Evolutionary conservation across 2,888 invertebrate genomes (phyloP), one percentile per base, ranked within the genome.

Genomic region (Blastobasis adustella): DNA sequence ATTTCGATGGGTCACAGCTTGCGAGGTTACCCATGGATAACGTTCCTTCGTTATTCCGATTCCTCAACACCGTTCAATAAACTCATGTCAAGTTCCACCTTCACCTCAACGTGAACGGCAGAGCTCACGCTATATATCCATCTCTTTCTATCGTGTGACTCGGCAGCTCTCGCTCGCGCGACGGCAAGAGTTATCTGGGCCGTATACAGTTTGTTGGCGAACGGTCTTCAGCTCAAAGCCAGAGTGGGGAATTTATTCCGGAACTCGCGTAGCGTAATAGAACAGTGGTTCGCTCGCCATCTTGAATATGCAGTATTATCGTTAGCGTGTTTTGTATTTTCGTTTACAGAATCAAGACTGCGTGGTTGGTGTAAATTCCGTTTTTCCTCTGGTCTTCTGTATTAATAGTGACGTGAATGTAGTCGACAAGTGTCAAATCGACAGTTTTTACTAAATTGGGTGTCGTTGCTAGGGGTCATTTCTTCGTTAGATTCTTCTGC

Each of bases 191-290:
- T 54, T 41, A 51, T 52, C 54, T 47, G 59, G 58, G 72, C 60
- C 67, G 68, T 62, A 64, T 69, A 23, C 23, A 59, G 56, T 46
- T 53, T 52, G 58, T 60, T 59, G 61, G 54, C 57, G 58, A 59
- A 57, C 62, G 60, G 57, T 61, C 65, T 61, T 62, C 71, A 71
- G 67, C 69, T 68, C 65, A 61, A 58, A 60, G 60, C 65, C 57
- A 58, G 23, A 66, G 71, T 72, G 68, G 68, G 72, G 74, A 76
- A 77, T 76, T 76, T 78, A 79, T 80, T 76, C 78, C 76, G 79
- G 74, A 79, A 73, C 73, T 76, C 61, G 23, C 23, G 23, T 23
- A 23, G 59, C 60, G 65, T 62, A 66, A 62, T 63, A 67, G 61
- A 65, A 59, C 58, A 23, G 58, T 46, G 52, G 23, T 23, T 60